Evolutionary conservation across 2,888 invertebrate species (phyloP).

Genomic region (Drosophila algonquin): DNA sequence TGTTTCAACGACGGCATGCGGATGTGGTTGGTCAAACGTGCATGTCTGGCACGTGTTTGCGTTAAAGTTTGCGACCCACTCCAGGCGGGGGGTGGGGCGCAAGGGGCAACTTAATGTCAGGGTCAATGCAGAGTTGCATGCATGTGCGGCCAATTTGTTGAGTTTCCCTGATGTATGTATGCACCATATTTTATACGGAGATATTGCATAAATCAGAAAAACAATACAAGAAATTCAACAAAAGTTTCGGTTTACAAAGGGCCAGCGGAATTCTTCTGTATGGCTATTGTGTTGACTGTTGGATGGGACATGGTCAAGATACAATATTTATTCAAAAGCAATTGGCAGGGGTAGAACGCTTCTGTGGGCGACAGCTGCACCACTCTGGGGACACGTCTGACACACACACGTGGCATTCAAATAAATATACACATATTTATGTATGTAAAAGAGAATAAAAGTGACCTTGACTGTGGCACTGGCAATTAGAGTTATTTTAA

Average conservation of each 20-base stretch:
- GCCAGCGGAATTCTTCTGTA: conserved; percentile 4
- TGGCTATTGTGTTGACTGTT: conserved; percentile 16
- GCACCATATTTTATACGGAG: conserved; percentile 28
- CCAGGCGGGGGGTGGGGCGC: conserved; percentile 1
- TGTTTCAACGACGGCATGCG: conserved; percentile 55
- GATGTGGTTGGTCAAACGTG: conserved; percentile 66
- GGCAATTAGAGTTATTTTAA: conserved; percentile 72
- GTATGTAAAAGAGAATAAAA: conserved; percentile 27
- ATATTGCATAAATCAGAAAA: conserved; percentile 62
- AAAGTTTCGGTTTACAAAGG: conserved; percentile 22
- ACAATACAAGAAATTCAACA: conserved; percentile 27
- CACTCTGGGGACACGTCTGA: conserved; percentile 61
- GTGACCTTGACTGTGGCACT: conserved; percentile 64
- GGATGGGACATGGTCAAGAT: conserved; percentile 32
- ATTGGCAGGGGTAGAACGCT: conserved; percentile 36
- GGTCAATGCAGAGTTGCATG: conserved; percentile 57
- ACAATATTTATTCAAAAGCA: conserved; percentile 51
- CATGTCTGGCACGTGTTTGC: conserved; percentile 45
- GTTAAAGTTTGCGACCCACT: conserved; percentile 33
- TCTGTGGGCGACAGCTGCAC: conserved; percentile 49
- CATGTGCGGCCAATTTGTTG: conserved; percentile 28
- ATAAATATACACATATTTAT: background rate
- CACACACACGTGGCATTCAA: conserved; percentile 47
- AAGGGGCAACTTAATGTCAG: conserved; percentile 65
- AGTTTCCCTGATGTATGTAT: conserved; percentile 10